Conservation (phyloP, 2,797 vertebrate genomes). For the Amblyraja radiata region DNA sequence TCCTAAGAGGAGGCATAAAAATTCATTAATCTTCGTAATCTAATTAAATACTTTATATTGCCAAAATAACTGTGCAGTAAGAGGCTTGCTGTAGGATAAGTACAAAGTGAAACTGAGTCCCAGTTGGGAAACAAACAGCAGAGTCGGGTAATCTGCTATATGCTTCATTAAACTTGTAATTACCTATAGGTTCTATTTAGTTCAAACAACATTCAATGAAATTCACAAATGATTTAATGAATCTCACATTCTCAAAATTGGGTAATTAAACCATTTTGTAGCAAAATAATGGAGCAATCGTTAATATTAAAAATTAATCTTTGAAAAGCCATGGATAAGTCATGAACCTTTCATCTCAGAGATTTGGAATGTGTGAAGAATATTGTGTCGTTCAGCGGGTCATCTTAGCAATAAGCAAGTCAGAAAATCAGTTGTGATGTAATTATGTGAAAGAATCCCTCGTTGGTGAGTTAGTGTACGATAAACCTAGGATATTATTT, state of each 20-base stretch:
- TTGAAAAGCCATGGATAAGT: not conserved
- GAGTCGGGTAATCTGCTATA: slow-evolving; percentile 83
- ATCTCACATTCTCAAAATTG: slow-evolving; percentile 39
- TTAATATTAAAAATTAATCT: slow-evolving; percentile 27
- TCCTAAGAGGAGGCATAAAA: slow-evolving; percentile 84
- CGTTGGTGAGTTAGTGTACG: not conserved
- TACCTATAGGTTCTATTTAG: slow-evolving; percentile 98
- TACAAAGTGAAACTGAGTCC: slow-evolving; percentile 93
- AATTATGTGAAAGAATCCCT: not conserved
- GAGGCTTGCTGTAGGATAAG: slow-evolving; percentile 97
- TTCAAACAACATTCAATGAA: slow-evolving; percentile 98
- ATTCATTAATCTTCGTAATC: slow-evolving; percentile 98
- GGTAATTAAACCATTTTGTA: slow-evolving; percentile 13
- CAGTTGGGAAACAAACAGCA: slow-evolving; percentile 85
- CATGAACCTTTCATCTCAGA: not conserved
- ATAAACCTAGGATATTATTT: not conserved
- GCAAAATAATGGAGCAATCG: slow-evolving; percentile 18
- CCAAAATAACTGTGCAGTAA: slow-evolving; percentile 88
- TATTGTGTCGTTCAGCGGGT: not conserved
- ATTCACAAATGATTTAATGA: slow-evolving; percentile 82
- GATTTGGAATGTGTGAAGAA: not conserved
- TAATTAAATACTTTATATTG: slow-evolving; percentile 98
- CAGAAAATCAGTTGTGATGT: not conserved
- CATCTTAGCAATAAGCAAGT: not conserved
- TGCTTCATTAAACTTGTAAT: slow-evolving; percentile 99